Conservation (phyloP, 1,140 invertebrate species). For the Drosophila sulfurigaster region DNA sequence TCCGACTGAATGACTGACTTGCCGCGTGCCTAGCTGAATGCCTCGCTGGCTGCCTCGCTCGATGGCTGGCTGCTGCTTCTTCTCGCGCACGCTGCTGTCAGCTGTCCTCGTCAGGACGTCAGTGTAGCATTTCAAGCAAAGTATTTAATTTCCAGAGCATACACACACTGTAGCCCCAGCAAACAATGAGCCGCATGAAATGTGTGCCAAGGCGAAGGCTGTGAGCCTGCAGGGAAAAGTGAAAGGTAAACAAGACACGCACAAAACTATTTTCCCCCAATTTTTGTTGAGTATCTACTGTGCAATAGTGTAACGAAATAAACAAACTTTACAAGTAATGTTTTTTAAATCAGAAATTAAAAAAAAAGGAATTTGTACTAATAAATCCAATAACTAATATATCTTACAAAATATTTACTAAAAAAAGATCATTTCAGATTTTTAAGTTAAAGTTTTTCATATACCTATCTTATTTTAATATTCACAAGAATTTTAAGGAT, state of each 20-base stretch:
- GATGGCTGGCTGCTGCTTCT: background rate
- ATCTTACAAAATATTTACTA: too few relatives aligned
- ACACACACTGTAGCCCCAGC: conserved; percentile 56
- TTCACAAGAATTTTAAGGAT: too few relatives aligned
- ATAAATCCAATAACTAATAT: too few relatives aligned
- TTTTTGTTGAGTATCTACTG: background rate
- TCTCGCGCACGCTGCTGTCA: conserved; percentile 41
- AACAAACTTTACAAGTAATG: too few relatives aligned
- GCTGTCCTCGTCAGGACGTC: conserved; percentile 45
- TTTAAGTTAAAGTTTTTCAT: too few relatives aligned
- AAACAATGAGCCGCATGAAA: conserved; percentile 66
- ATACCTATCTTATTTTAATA: too few relatives aligned
- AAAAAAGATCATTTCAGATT: too few relatives aligned
- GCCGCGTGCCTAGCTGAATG: conserved; percentile 19
- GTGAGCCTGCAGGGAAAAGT: conserved; percentile 33
- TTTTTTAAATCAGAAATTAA: too few relatives aligned
- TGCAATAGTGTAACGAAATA: too few relatives aligned
- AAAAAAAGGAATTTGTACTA: too few relatives aligned
- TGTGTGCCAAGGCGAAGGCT: conserved; percentile 82
- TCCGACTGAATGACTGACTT: conserved; percentile 20
- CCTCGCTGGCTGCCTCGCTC: conserved; percentile 18
- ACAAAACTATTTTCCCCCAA: conserved; percentile 47
- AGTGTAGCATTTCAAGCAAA: conserved; percentile 77
- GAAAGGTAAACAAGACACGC: conserved; percentile 48
- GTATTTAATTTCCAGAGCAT: conserved; percentile 79